phyloP scores from a whole-genome alignment of 2,797 vertebrate species.

The Sternarchorhynchus goeldii region DNA sequence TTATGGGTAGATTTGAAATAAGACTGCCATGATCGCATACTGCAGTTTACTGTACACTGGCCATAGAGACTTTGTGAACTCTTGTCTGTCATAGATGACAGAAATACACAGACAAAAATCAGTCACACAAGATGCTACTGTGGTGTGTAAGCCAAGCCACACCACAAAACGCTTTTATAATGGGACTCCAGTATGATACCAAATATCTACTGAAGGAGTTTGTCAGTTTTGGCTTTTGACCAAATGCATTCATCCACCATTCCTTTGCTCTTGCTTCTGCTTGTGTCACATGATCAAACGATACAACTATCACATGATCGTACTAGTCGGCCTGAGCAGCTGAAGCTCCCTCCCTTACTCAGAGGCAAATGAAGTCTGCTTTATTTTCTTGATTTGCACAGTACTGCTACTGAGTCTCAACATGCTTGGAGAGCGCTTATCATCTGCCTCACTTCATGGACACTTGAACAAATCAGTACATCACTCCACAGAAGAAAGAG shows the following conservation, averaged over 20 bases:
- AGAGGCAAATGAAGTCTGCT: background rate
- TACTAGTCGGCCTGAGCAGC: background rate
- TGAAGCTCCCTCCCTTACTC: background rate
- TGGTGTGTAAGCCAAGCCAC: constrained; percentile 27
- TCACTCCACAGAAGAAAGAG: background rate
- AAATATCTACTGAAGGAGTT: constrained; percentile 2
- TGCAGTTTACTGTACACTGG: too few relatives aligned
- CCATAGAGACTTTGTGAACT: background rate
- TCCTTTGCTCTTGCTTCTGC: background rate
- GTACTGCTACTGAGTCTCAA: background rate
- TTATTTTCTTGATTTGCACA: background rate
- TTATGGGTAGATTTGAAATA: constrained; percentile 18
- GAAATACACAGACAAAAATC: constrained; percentile 6
- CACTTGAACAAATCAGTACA: background rate
- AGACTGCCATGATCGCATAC: constrained; percentile 1
- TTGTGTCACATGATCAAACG: background rate
- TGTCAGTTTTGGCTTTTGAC: constrained; percentile 20
- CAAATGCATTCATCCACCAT: constrained; percentile 14
- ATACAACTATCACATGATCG: background rate
- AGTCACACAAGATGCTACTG: constrained; percentile 23
- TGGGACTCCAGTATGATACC: too few relatives aligned
- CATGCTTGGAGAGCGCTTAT: constrained; percentile 11
- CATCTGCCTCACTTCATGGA: constrained; percentile 1
- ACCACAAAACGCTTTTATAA: background rate
- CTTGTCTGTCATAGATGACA: background rate